Percentiles rank a stretch among this genome's conserved stretches.
phyloP scores from a whole-genome alignment of 2,797 vertebrate genomes.

The Percopsis omiscomaycus region DNA sequence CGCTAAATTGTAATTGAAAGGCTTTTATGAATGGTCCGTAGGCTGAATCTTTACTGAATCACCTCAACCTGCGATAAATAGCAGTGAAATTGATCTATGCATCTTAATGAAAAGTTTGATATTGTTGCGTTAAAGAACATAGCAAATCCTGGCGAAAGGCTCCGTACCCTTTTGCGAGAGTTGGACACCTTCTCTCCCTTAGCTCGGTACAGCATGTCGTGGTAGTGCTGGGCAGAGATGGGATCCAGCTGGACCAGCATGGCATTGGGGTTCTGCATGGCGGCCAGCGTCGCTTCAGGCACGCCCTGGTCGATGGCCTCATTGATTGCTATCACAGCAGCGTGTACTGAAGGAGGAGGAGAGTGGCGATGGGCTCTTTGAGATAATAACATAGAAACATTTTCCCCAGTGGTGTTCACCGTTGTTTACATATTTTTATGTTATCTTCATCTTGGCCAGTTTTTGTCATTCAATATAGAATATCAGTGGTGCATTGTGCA shows the following conservation, averaged over 20 bases:
- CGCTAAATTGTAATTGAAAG: no score
- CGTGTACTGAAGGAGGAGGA: conserved; percentile 82
- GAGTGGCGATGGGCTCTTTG: not conserved
- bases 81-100: no score
- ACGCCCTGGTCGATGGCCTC: conserved; percentile 91
- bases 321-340: conserved; percentile 97
- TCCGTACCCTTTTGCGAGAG: conserved; percentile 88
- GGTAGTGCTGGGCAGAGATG: conserved; percentile 78
- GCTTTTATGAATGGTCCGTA: no score
- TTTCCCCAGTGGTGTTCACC: not conserved
- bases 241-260: conserved; percentile 89
- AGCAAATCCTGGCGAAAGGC: no score
- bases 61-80: no score
- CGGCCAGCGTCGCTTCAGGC: conserved; percentile 83
- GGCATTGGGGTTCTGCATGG: conserved; percentile 95
- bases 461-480: not conserved
- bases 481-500: not conserved
- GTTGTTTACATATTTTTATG: not conserved
- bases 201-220: conserved; percentile 86
- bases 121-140: no score
- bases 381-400: not conserved
- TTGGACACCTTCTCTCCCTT: conserved; percentile 90
- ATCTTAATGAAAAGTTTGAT: no score
- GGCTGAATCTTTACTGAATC: no score
- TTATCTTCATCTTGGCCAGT: not conserved